Evolutionary conservation across 1,140 invertebrate genomes (phyloP).

Genomic region (Limonius californicus): DNA sequence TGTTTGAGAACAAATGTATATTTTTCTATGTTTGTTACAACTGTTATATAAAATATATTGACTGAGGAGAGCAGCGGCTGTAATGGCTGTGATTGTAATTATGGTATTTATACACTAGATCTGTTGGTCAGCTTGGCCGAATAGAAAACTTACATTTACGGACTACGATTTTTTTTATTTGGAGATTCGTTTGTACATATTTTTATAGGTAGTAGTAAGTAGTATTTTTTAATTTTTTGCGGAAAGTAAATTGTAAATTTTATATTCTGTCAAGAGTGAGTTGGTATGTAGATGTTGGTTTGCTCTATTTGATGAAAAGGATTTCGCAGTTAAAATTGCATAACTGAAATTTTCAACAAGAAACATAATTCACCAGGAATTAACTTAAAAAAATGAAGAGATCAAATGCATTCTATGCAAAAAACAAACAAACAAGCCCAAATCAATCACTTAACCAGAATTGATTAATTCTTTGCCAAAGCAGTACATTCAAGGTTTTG

Average conservation of each 20-base stretch:
- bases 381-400: no score
- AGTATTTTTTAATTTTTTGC: background rate
- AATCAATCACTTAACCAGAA: slow-evolving; percentile 4
- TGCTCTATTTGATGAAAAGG: slow-evolving; percentile 6
- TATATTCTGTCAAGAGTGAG: slow-evolving; percentile 10
- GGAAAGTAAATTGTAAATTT: slow-evolving; percentile 5
- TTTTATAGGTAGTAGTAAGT: slow-evolving; percentile 5
- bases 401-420: background rate
- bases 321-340: background rate
- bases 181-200: no score
- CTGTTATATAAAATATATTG: slow-evolving; percentile 46
- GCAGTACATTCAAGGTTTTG: background rate
- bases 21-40: slow-evolving; percentile 50
- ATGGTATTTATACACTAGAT: slow-evolving; percentile 48
- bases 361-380: no score
- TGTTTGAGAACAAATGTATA: slow-evolving; percentile 48
- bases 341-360: slow-evolving; percentile 5
- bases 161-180: background rate
- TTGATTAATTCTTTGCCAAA: background rate
- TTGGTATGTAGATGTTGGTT: slow-evolving; percentile 11
- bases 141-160: slow-evolving; percentile 14
- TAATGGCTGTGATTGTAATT: slow-evolving; percentile 46
- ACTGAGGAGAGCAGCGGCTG: slow-evolving; percentile 39
- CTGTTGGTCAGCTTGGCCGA: slow-evolving; percentile 33
- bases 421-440: background rate